Percentiles rank a stretch among this genome's conserved stretches.
phyloP scores from a whole-genome alignment of 2,797 vertebrate genomes.

The Dipus sagitta region DNA sequence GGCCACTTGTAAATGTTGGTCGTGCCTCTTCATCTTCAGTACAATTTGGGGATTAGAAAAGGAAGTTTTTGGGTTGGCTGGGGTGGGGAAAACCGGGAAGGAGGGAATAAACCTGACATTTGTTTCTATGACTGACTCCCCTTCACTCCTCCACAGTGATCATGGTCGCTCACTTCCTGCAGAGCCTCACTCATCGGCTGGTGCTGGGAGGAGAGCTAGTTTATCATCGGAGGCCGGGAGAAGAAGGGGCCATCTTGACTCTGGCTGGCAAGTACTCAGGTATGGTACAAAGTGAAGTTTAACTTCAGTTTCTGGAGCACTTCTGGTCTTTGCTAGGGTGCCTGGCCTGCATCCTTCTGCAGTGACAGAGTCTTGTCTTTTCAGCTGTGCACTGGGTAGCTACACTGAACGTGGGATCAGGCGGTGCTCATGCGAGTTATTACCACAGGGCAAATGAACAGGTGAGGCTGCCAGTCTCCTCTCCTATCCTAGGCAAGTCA shows the following conservation, averaged over 20 bases:
- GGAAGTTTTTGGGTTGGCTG: background rate
- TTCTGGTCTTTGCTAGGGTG: background rate
- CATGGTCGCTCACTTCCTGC: conserved; percentile 97
- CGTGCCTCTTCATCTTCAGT: background rate
- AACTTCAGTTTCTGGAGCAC: background rate
- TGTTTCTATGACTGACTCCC: background rate
- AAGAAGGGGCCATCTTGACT: conserved; percentile 96
- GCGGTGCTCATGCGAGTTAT: conserved; percentile 97
- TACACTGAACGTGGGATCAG: conserved; percentile 95
- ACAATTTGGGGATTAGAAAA: background rate
- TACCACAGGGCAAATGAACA: conserved; percentile 97
- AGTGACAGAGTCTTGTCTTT: background rate
- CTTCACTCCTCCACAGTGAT: conserved; percentile 90
- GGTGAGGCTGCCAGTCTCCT: conserved; percentile 73
- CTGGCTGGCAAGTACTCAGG: conserved; percentile 96
- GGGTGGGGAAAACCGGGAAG: accelerated
- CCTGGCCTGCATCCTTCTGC: background rate
- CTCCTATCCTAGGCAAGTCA: background rate
- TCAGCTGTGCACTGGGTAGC: conserved; percentile 95
- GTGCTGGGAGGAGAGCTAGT: conserved; percentile 97
- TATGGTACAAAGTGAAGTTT: conserved; percentile 73
- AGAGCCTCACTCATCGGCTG: conserved; percentile 94
- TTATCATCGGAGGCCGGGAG: conserved; percentile 95
- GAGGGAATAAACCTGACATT: accelerated
- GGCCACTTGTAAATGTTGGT: background rate